Conservation (phyloP, 92 coral and sea anemone genomes). For the Parazoanthus atlanticus region DNA sequence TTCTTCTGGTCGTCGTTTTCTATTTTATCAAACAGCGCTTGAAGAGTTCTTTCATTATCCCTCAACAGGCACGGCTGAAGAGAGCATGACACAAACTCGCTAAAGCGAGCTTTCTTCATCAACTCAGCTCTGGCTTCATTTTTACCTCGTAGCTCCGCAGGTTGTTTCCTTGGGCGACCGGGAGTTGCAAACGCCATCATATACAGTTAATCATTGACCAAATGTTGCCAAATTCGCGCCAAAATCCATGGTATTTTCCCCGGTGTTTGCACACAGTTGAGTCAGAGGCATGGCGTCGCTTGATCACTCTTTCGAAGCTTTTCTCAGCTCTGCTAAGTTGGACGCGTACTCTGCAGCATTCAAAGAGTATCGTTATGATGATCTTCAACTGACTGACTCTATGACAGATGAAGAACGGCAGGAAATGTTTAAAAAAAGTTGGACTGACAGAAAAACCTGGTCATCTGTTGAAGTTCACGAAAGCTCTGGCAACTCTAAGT, state of each 20-base stretch:
- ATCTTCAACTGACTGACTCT: slow-evolving; percentile 23
- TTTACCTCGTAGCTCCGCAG: slow-evolving; percentile 20
- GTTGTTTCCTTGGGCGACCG: slow-evolving; percentile 43
- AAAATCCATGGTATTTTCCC: slow-evolving; percentile 10
- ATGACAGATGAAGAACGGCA: slow-evolving; percentile 28
- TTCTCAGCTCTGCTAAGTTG: slow-evolving; percentile 25
- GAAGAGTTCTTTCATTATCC: slow-evolving; percentile 44
- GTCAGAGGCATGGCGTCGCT: slow-evolving; percentile 20
- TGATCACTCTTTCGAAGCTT: slow-evolving; percentile 8
- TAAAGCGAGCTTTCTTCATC: slow-evolving; percentile 40
- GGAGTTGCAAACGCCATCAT: slow-evolving; percentile 22
- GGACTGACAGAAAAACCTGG: slow-evolving; percentile 52
- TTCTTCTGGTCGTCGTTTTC: slow-evolving; percentile 21
- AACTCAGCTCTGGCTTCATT: slow-evolving; percentile 51
- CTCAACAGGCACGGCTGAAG: slow-evolving; percentile 45
- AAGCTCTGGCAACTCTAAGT: slow-evolving; percentile 37
- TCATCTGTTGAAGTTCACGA: slow-evolving; percentile 44
- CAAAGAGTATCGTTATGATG: slow-evolving; percentile 35
- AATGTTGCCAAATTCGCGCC: slow-evolving; percentile 1
- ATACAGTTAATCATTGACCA: slow-evolving; percentile 3
- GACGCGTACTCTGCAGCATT: slow-evolving; percentile 35
- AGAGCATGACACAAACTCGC: slow-evolving; percentile 19
- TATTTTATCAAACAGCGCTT: not conserved
- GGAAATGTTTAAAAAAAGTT: slow-evolving; percentile 29
- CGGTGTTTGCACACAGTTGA: slow-evolving; percentile 11